These are phyloP conservation scores for Lasioglossum vierecki DNA, from an alignment of 2,888 invertebrate genomes.

Conservation along the genomic window DNA sequence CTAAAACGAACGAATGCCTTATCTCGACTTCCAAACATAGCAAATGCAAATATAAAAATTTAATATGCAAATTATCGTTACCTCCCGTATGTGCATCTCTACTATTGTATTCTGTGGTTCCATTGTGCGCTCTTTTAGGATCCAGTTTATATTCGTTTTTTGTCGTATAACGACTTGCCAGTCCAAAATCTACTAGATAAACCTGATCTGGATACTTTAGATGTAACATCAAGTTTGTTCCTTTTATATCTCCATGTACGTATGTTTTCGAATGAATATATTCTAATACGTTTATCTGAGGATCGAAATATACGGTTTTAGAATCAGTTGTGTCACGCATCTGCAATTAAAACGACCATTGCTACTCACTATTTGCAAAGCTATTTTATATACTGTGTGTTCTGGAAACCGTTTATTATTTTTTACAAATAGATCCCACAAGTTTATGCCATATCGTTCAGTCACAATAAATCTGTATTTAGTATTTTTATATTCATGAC, in stretches of 20 bases:
- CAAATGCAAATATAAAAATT: constrained; percentile 78
- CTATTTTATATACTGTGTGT: constrained; percentile 91
- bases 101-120: constrained; percentile 98
- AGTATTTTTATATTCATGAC: constrained; percentile 89
- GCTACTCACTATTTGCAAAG: constrained; percentile 91
- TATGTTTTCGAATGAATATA: constrained; percentile 96
- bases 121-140: constrained; percentile 97
- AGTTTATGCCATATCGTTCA: constrained; percentile 94
- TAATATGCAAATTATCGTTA: constrained; percentile 56
- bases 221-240: constrained; percentile 95
- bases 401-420: constrained; percentile 89
- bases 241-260: constrained; percentile 98
- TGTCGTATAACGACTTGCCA: constrained; percentile 90
- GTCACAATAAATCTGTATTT: constrained; percentile 96
- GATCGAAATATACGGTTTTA: constrained; percentile 60
- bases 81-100: constrained; percentile 96
- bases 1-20: constrained; percentile 80
- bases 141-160: constrained; percentile 93
- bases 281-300: constrained; percentile 93
- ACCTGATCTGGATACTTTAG: constrained; percentile 88
- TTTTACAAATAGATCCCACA: constrained; percentile 91
- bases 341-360: not conserved
- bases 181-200: constrained; percentile 96
- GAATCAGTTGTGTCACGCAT: not conserved
- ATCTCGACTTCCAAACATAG: constrained; percentile 1